Percentiles rank a stretch among this genome's conserved stretches.
These are phyloP conservation scores for Arrhopalites spinosus DNA, from an alignment of 2,888 invertebrate genomes.

Conservation along the genomic window DNA sequence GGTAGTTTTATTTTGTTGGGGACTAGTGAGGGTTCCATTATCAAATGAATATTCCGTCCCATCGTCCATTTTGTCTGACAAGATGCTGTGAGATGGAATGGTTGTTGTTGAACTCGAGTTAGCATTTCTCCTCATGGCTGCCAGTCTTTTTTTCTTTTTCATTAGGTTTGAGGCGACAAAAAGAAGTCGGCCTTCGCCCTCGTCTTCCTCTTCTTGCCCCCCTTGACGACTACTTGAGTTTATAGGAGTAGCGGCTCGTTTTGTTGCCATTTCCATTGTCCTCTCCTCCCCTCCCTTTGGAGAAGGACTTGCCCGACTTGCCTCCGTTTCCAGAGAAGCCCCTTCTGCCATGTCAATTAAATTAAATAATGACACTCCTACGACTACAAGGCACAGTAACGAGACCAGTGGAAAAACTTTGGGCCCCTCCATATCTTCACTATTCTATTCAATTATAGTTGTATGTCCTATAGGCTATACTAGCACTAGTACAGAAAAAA, in stretches of 20 bases:
- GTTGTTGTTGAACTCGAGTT: neutral
- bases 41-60: slow-evolving; percentile 15
- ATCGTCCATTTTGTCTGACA: slow-evolving; percentile 29
- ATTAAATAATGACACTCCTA: slow-evolving; percentile 28
- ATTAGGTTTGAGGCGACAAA: slow-evolving; percentile 4
- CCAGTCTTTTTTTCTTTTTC: neutral
- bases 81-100: slow-evolving; percentile 11
- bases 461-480: no score
- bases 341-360: slow-evolving; percentile 35
- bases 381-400: slow-evolving; percentile 14
- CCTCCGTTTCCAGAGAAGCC: slow-evolving; percentile 11
- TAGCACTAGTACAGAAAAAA: no score
- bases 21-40: slow-evolving; percentile 5
- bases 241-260: neutral
- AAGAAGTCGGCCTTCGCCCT: neutral
- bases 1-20: slow-evolving; percentile 20
- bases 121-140: neutral
- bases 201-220: neutral
- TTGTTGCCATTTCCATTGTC: neutral
- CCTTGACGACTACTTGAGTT: neutral
- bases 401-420: slow-evolving; percentile 25
- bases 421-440: slow-evolving; percentile 14
- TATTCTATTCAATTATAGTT: no score
- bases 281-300: neutral
- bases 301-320: neutral